Evolutionary conservation across 2,113 vertebrate genomes (phyloP).

Genomic region (Cinclus cinclus): DNA sequence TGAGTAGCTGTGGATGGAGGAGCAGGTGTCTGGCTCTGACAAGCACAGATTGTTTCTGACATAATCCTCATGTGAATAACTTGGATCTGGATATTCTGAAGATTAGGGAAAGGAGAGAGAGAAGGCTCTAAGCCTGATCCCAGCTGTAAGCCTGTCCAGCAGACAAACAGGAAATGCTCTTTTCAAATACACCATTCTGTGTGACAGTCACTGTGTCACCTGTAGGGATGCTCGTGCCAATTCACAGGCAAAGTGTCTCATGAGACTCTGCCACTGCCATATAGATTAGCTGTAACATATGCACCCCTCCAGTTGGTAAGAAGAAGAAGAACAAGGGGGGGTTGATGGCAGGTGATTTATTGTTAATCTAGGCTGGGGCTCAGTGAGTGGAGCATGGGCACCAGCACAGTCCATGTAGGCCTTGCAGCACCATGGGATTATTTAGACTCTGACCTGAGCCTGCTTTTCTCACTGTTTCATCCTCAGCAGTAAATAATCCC

Average conservation of each 20-base stretch:
- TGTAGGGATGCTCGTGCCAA: background rate
- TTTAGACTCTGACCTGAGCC: background rate
- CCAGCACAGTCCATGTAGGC: background rate
- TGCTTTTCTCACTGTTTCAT: background rate
- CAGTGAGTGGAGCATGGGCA: background rate
- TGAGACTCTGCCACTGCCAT: background rate
- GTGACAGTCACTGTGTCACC: accelerated
- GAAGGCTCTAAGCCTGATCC: background rate
- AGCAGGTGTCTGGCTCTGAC: background rate
- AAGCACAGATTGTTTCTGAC: background rate
- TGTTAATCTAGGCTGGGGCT: background rate
- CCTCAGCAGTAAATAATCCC: background rate
- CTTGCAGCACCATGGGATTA: background rate
- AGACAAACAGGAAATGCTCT: background rate
- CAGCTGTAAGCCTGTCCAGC: background rate
- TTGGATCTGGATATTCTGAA: background rate
- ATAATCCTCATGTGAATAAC: background rate
- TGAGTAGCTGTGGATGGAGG: background rate
- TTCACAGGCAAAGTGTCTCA: background rate
- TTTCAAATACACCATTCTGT: background rate
- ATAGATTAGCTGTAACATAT: background rate
- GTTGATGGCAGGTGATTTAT: background rate
- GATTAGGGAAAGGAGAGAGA: background rate
- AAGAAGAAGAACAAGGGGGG: background rate
- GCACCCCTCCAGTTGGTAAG: background rate